Conservation (phyloP, 2,113 vertebrate species). For the Accipiter virgatus region DNA sequence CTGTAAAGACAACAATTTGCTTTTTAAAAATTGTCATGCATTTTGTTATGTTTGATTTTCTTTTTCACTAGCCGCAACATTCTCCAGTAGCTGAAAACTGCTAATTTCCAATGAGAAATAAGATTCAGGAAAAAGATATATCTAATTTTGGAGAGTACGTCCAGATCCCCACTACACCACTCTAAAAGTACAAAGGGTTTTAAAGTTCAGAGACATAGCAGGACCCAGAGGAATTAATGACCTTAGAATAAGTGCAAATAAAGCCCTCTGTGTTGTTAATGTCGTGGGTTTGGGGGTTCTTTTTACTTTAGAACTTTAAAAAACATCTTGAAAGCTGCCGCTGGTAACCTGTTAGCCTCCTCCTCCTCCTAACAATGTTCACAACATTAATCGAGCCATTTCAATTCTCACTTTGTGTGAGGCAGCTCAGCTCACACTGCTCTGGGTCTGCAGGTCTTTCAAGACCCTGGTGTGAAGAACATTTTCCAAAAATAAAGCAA, state of each 20-base stretch:
- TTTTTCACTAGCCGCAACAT: neutral
- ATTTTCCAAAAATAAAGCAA: constrained; percentile 3
- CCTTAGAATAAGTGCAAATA: neutral
- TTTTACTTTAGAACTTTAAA: neutral
- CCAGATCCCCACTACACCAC: neutral
- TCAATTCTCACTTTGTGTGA: neutral
- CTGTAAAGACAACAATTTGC: neutral
- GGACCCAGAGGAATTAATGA: neutral
- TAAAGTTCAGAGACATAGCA: neutral
- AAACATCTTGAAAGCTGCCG: neutral
- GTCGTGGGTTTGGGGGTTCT: neutral
- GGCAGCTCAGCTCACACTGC: neutral
- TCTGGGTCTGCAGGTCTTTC: neutral
- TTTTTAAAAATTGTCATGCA: neutral
- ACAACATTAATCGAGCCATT: neutral
- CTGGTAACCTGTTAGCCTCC: neutral
- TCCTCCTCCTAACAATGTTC: neutral
- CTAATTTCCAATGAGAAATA: neutral
- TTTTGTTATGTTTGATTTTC: neutral
- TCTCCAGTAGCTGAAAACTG: neutral
- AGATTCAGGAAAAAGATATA: neutral
- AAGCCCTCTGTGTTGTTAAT: neutral
- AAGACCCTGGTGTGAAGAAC: neutral
- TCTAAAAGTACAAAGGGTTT: neutral
- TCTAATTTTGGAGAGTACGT: neutral